These are phyloP conservation scores for Chironomus riparius DNA, from an alignment of 2,888 invertebrate genomes.

Conservation along the genomic window DNA sequence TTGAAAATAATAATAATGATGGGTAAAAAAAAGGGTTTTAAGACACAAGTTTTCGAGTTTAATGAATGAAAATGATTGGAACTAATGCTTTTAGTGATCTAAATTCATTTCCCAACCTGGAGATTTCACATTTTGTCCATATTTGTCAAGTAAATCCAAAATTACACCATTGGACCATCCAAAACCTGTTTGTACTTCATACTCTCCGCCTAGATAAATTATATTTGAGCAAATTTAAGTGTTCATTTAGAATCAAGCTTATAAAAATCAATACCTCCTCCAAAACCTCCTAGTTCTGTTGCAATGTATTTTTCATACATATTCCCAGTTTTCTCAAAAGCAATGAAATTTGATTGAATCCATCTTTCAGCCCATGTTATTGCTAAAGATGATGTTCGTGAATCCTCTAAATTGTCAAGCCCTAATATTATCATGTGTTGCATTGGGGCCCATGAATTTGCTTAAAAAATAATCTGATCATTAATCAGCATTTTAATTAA, in stretches of 20 bases:
- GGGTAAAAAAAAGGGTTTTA: neutral
- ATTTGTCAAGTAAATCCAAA: conserved; percentile 67
- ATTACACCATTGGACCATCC: conserved; percentile 92
- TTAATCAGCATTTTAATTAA: neutral
- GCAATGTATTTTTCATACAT: conserved; percentile 75
- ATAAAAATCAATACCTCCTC: neutral
- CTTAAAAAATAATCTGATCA: conserved; percentile 37
- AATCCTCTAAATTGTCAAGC: conserved; percentile 57
- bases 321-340: conserved; percentile 56
- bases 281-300: conserved; percentile 5
- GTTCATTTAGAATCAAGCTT: neutral
- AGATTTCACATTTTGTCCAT: conserved; percentile 45
- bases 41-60: neutral
- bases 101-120: neutral
- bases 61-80: neutral
- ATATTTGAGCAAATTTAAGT: no score
- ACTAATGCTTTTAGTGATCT: neutral
- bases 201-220: conserved; percentile 64
- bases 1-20: neutral
- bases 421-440: conserved; percentile 77
- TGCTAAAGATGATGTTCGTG: conserved; percentile 56
- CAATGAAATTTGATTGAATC: conserved; percentile 70
- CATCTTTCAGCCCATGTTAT: conserved; percentile 66
- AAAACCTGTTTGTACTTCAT: conserved; percentile 80
- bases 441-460: conserved; percentile 91